A percentile compares a stretch with the other conserved stretches of the same genome.
Evolutionary conservation across 1,140 invertebrate genomes (phyloP).

Genomic region (Drosophila bipectinata): DNA sequence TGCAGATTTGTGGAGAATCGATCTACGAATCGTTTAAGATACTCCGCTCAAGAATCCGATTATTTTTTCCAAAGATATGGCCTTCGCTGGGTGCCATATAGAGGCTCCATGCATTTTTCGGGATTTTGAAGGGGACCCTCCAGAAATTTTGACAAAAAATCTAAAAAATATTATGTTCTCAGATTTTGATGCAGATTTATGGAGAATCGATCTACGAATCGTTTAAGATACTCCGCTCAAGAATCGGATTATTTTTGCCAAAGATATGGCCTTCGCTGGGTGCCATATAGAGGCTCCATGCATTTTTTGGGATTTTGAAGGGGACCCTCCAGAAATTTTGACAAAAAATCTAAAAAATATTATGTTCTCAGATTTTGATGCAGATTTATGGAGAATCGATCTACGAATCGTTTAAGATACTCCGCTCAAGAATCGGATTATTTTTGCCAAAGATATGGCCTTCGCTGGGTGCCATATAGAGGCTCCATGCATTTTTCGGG

Average conservation of each 20-base stretch:
- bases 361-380: background rate
- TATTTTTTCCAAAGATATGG: too few relatives aligned
- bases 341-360: background rate
- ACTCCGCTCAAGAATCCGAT: too few relatives aligned
- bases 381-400: background rate
- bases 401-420: background rate
- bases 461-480: background rate
- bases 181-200: too few relatives aligned
- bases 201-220: background rate
- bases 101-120: too few relatives aligned
- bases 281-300: background rate
- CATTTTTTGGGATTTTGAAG: background rate
- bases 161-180: too few relatives aligned
- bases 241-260: background rate
- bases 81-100: too few relatives aligned
- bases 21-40: background rate
- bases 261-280: background rate
- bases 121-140: too few relatives aligned
- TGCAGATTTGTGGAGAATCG: background rate
- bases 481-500: background rate
- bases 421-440: background rate
- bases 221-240: background rate
- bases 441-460: background rate
- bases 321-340: too few relatives aligned
- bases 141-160: too few relatives aligned